Percentiles rank a stretch among this genome's conserved stretches.
phyloP scores from a whole-genome alignment of 1,140 invertebrate species.

The Phenacoccus solenopsis region DNA sequence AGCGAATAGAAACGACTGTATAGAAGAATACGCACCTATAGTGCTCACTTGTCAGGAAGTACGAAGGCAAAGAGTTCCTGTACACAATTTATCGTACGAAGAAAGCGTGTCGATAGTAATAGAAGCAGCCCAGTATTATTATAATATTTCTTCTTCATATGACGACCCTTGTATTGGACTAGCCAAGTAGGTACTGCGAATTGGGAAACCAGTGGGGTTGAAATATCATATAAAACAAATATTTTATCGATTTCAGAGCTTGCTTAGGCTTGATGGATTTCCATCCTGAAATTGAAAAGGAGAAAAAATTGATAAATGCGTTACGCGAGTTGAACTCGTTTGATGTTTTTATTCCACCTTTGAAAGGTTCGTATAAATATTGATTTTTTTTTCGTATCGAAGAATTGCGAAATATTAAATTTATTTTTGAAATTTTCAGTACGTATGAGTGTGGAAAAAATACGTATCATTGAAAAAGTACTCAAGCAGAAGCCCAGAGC shows the following conservation, averaged over 20 bases:
- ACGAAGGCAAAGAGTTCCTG: no score
- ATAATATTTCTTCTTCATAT: background rate
- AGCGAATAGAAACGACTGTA: background rate
- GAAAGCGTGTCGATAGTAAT: background rate
- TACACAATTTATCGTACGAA: background rate
- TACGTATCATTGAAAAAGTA: background rate
- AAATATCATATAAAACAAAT: no score
- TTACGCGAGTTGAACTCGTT: background rate
- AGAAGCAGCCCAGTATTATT: constrained; percentile 7
- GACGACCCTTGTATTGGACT: background rate
- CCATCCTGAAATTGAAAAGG: background rate
- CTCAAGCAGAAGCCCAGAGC: background rate
- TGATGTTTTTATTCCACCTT: background rate
- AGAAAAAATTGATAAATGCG: constrained; percentile 1
- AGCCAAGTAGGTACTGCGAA: background rate
- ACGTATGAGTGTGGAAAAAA: background rate
- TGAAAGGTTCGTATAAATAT: background rate
- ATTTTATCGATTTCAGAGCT: background rate
- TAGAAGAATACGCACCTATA: background rate
- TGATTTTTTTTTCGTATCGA: no score
- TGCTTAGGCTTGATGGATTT: background rate
- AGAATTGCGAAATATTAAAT: no score
- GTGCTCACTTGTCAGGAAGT: background rate
- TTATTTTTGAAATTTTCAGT: background rate
- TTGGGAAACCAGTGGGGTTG: no score